Evolutionary conservation across 1,140 invertebrate species (phyloP), one percentile per base, ranked within the genome.

Genomic region (Harpegnathos saltator): DNA sequence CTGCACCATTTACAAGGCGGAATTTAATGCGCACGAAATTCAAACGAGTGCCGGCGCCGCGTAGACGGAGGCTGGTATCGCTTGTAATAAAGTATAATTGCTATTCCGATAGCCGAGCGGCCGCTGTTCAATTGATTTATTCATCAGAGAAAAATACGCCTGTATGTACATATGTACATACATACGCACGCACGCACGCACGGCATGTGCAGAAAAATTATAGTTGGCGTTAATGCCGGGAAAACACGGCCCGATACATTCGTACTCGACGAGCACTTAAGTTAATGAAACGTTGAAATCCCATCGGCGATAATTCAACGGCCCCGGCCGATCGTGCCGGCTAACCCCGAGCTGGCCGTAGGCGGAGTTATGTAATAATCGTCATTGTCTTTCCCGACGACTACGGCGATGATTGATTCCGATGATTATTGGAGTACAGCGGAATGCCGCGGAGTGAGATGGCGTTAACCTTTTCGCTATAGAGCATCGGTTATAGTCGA

Each of bases 1-100:
- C 52, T 17, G 65, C 65, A 17, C 52, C 17, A 69, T 71, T 80
- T 80, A 22, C 52, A 58, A 58, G 63, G n/a, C 7, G 14, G 75
- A 80, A 58, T 71, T 69, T 71, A 48, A 80, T 80, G 65, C 65
- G 15, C 33, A 11, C 38, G 52, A 69, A 69, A 59, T 80, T 80
- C 52, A 29, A 48, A 59, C 52, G 75, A 19, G 17, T 69, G 15
- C 19, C 65, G 33, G 29, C 17, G 26, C 50, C 0, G 54, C 17
- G 19, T 11, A 33, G 22, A 54, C 44, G 26, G 26, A 33, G 33
- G 29, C 22, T 50, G 44, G 38, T 9, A 75, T 77, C 65, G 65
- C 24, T 54, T 22, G 50, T 80, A 80, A 80, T 71, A 80, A 80
- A 71, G 65, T 71, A 68, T 71, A 80, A 80, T 80, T 80, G 65